Conservation (phyloP, 2,888 invertebrate genomes). For the Oxytorus armatus region DNA sequence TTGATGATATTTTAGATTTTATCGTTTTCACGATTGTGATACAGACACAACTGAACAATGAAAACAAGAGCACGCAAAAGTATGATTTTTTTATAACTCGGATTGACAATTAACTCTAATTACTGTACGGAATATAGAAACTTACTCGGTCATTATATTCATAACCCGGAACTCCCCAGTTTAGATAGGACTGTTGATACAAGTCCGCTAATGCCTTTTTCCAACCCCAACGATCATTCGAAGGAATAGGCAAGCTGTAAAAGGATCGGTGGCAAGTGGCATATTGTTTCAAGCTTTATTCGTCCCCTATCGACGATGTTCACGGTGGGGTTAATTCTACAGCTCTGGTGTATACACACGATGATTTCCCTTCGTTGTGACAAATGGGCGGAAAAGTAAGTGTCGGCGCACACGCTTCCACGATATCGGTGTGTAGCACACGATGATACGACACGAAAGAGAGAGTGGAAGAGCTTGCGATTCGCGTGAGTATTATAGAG, state of each 20-base stretch:
- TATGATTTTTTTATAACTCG: no score
- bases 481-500: slow-evolving; percentile 65
- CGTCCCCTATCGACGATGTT: slow-evolving; percentile 39
- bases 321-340: slow-evolving; percentile 52
- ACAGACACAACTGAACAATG: no score
- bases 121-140: neutral
- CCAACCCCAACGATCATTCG: slow-evolving; percentile 60
- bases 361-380: slow-evolving; percentile 65
- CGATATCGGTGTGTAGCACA: slow-evolving; percentile 72
- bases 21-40: no score
- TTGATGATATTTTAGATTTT: no score
- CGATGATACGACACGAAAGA: slow-evolving; percentile 54
- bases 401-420: slow-evolving; percentile 75
- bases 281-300: slow-evolving; percentile 75
- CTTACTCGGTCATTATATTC: slow-evolving; percentile 20
- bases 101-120: slow-evolving; percentile 23
- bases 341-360: slow-evolving; percentile 32
- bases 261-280: slow-evolving; percentile 70
- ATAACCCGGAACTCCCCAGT: slow-evolving; percentile 16
- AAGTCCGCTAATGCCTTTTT: slow-evolving; percentile 34
- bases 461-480: slow-evolving; percentile 37
- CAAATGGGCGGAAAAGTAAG: slow-evolving; percentile 81
- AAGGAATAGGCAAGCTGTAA: slow-evolving; percentile 29
- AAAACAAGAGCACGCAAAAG: no score
- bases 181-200: slow-evolving; percentile 5